phyloP scores from a whole-genome alignment of 23 tunicate species.

The Ascidia mentula region DNA sequence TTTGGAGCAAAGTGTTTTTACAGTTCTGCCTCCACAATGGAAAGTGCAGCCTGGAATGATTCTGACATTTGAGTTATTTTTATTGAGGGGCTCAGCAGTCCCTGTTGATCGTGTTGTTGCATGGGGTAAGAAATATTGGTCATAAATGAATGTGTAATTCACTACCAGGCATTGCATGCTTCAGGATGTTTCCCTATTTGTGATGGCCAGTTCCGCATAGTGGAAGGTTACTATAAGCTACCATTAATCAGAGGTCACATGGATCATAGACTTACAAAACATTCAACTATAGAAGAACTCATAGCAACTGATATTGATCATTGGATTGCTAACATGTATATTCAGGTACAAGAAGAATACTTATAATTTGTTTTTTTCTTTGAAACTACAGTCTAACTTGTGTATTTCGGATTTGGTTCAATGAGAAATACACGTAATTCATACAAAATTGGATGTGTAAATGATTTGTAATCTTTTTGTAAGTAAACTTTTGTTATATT shows the following conservation, averaged over 20 bases:
- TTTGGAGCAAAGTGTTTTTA: conserved; percentile 90
- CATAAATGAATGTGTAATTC: not conserved
- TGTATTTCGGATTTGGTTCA: too few species aligned
- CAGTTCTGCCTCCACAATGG: conserved; percentile 88
- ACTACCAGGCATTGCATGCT: not conserved
- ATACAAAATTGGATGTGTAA: not conserved
- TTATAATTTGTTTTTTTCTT: too few species aligned
- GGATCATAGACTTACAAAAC: conserved; percentile 78
- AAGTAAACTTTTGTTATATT: too few species aligned
- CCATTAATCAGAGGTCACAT: conserved; percentile 95
- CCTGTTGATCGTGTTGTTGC: conserved; percentile 96
- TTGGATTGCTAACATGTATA: conserved; percentile 90
- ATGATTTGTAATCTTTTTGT: too few species aligned
- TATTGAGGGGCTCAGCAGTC: conserved; percentile 77
- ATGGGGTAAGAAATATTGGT: conserved; percentile 58
- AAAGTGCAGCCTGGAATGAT: conserved; percentile 95
- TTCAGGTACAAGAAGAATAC: conserved; percentile 56
- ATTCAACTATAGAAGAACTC: conserved; percentile 71
- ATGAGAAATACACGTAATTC: too few species aligned
- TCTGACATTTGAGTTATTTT: conserved; percentile 78
- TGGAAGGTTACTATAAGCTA: conserved; percentile 82
- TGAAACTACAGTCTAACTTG: too few species aligned
- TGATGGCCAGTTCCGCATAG: conserved; percentile 81
- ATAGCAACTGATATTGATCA: conserved; percentile 91
- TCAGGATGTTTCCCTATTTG: conserved; percentile 93